A percentile compares a stretch with the other conserved stretches of the same genome.
These are phyloP conservation scores for Dicerorhinus sumatrensis DNA, from an alignment of 2,113 vertebrate species.

Conservation along the genomic window DNA sequence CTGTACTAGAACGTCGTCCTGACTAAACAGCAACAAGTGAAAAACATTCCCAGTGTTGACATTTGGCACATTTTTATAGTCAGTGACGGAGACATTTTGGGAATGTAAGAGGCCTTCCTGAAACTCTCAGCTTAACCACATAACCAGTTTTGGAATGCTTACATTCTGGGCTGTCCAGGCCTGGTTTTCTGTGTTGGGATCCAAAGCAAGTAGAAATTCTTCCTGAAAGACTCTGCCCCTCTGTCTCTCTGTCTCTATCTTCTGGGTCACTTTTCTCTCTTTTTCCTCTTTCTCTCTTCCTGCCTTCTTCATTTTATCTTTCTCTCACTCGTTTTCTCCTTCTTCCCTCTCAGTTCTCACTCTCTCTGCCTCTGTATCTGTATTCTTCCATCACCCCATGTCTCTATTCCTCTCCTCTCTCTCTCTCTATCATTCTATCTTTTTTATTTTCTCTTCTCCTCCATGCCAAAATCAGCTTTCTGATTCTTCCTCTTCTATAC, in stretches of 20 bases:
- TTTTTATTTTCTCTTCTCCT: not conserved
- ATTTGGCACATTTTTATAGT: too few species aligned
- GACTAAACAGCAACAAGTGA: too few species aligned
- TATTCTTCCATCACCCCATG: not conserved
- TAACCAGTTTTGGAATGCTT: too few species aligned
- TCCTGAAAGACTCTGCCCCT: not conserved
- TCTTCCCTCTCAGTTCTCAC: not conserved
- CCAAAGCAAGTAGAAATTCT: not conserved
- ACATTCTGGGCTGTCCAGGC: too few species aligned
- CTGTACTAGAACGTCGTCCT: too few species aligned
- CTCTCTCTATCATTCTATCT: not conserved
- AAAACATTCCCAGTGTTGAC: too few species aligned
- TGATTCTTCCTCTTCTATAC: not conserved
- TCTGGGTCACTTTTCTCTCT: not conserved
- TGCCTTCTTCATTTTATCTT: not conserved
- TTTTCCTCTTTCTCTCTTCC: not conserved
- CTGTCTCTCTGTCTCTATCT: not conserved
- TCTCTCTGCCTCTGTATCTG: not conserved
- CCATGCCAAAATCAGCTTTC: not conserved
- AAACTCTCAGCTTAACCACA: too few species aligned
- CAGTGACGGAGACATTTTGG: too few species aligned
- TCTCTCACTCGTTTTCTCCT: not conserved
- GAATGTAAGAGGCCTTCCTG: too few species aligned
- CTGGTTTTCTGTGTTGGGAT: not conserved
- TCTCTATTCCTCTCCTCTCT: not conserved